Conservation (phyloP, 2,797 vertebrate genomes). For the Melanogrammus aeglefinus region DNA sequence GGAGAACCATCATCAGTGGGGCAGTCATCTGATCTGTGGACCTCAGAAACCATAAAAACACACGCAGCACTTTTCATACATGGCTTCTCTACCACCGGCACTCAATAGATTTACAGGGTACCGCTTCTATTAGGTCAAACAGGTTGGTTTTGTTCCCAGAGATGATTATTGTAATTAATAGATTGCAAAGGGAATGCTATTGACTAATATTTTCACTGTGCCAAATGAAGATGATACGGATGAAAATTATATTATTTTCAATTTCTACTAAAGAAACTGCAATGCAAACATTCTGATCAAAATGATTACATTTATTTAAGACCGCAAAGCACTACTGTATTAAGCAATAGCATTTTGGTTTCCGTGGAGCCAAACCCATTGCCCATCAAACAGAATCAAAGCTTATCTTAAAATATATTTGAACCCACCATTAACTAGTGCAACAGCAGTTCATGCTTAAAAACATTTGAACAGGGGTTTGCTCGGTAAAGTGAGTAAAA, state of each 20-base stretch:
- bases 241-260: neutral
- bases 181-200: neutral
- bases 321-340: no score
- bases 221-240: neutral
- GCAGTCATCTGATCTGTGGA: neutral
- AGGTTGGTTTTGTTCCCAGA: neutral
- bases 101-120: neutral
- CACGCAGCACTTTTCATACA: neutral
- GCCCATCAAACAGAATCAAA: neutral
- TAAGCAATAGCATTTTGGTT: no score
- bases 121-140: neutral
- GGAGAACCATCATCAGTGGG: neutral
- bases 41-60: neutral
- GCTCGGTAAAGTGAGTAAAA: neutral
- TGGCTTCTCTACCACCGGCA: neutral
- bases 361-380: neutral
- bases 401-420: neutral
- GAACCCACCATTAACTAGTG: neutral
- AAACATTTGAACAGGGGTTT: neutral
- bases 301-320: neutral
- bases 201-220: neutral
- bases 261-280: neutral
- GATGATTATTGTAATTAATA: neutral
- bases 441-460: neutral
- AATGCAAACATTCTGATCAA: neutral